phyloP scores from a whole-genome alignment of 2,888 invertebrate genomes.

The Cabera pusaria region DNA sequence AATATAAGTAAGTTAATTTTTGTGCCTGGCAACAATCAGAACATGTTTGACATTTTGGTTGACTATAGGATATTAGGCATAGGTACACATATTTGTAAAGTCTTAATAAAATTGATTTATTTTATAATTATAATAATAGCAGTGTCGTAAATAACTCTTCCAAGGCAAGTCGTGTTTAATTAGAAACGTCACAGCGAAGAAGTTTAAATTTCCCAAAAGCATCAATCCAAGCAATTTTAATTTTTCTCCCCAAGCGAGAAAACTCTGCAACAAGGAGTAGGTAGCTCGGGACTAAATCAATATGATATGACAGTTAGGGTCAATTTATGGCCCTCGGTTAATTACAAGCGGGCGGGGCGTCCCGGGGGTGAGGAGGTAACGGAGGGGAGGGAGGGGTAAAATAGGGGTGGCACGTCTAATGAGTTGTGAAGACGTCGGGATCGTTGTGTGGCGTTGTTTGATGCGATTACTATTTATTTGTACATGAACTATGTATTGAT shows the following conservation, averaged over 20 bases:
- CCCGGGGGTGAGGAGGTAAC: slow-evolving; percentile 35
- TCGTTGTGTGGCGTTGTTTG: slow-evolving; percentile 43
- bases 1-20: too few relatives aligned
- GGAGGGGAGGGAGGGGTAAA: slow-evolving; percentile 27
- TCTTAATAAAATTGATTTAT: too few relatives aligned
- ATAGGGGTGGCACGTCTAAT: slow-evolving; percentile 60
- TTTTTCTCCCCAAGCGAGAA: slow-evolving; percentile 52
- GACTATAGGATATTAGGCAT: too few relatives aligned
- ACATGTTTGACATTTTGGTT: too few relatives aligned
- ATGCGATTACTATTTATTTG: slow-evolving; percentile 31
- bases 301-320: slow-evolving; percentile 84
- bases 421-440: slow-evolving; percentile 73
- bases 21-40: slow-evolving; percentile 9
- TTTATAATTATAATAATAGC: too few relatives aligned
- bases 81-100: too few relatives aligned
- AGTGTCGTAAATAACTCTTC: too few relatives aligned
- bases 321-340: slow-evolving; percentile 82
- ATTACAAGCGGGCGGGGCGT: slow-evolving; percentile 75
- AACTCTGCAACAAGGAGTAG: slow-evolving; percentile 51
- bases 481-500: too few relatives aligned
- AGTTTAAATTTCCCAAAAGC: slow-evolving; percentile 44
- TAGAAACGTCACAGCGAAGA: slow-evolving; percentile 23
- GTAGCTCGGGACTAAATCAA: slow-evolving; percentile 77
- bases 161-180: slow-evolving; percentile 12
- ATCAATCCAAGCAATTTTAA: slow-evolving; percentile 52